These are phyloP conservation scores for Cheilosia vernalis DNA, from an alignment of 2,888 invertebrate genomes.

Conservation along the genomic window DNA sequence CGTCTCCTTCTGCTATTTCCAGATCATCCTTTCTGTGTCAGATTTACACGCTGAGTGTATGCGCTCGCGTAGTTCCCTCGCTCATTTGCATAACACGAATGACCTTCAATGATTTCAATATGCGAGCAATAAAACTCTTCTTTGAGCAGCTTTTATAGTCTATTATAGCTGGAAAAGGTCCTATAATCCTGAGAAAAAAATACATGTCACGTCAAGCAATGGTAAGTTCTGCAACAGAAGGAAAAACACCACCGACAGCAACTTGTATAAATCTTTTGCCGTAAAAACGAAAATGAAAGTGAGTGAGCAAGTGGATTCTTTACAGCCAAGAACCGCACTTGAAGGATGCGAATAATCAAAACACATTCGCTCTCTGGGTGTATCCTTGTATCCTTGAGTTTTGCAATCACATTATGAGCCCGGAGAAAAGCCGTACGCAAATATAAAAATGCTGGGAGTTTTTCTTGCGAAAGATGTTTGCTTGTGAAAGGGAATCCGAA, in stretches of 20 bases:
- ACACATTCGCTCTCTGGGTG: conserved; percentile 27
- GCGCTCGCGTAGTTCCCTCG: conserved; percentile 20
- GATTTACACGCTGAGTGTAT: conserved; percentile 14
- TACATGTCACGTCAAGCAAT: not conserved
- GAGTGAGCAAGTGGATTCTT: conserved; percentile 6
- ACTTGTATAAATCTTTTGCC: not conserved
- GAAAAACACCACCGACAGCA: not conserved
- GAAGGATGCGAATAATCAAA: conserved; percentile 35
- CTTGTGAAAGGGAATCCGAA: conserved; percentile 22
- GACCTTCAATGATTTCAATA: conserved; percentile 65
- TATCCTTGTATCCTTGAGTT: conserved; percentile 41
- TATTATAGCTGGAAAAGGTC: conserved; percentile 4
- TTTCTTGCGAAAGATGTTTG: not conserved
- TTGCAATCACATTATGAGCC: conserved; percentile 48
- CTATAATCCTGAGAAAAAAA: conserved; percentile 22
- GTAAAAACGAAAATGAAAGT: conserved; percentile 22
- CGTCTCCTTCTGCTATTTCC: not conserved
- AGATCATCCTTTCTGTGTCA: conserved; percentile 16
- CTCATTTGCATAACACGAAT: conserved; percentile 55
- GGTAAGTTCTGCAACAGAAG: not conserved
- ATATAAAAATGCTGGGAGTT: conserved; percentile 3
- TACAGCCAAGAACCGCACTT: conserved; percentile 10
- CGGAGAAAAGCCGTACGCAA: conserved; percentile 8
- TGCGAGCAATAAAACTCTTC: conserved; percentile 62
- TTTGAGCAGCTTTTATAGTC: conserved; percentile 61